Percentiles rank a stretch among this genome's conserved stretches.
Conservation (phyloP, 2,888 invertebrate species). For the Cataglyphis rosenhaueri region DNA sequence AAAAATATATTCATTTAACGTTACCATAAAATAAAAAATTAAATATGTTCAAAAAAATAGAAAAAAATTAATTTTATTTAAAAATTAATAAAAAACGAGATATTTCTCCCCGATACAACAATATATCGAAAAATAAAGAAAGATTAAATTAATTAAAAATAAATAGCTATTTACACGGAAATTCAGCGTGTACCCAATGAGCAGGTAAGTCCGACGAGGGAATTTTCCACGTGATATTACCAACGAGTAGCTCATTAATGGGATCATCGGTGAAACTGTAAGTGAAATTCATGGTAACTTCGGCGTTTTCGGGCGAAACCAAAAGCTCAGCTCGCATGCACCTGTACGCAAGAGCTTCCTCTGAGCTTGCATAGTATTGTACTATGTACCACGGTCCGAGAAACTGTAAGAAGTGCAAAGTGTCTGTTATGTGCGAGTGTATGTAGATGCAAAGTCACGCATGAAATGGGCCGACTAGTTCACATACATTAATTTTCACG, state of each 20-base stretch:
- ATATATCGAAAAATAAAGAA: neutral
- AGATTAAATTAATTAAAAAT: neutral
- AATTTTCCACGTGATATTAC: conserved; percentile 95
- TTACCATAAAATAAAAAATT: neutral
- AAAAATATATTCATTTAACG: neutral
- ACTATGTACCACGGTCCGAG: conserved; percentile 94
- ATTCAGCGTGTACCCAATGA: conserved; percentile 95
- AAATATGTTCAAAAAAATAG: neutral
- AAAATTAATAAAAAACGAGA: neutral
- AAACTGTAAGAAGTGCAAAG: conserved; percentile 86
- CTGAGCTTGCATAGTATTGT: conserved; percentile 95
- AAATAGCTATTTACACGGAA: conserved; percentile 88
- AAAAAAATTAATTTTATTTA: neutral
- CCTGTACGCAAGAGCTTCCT: conserved; percentile 93
- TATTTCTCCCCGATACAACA: neutral
- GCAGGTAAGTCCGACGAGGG: conserved; percentile 91
- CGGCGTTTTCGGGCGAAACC: conserved; percentile 86
- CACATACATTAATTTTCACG: conserved; percentile 43
- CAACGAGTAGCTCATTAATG: conserved; percentile 91
- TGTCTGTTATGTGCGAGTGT: conserved; percentile 28
- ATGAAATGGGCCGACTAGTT: conserved; percentile 14
- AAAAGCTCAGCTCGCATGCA: conserved; percentile 93
- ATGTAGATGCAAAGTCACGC: conserved; percentile 20
- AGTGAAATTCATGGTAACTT: conserved; percentile 95
- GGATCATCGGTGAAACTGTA: conserved; percentile 95